Evolutionary conservation across 2,797 vertebrate species (phyloP).

Genomic region (Poecilia picta): DNA sequence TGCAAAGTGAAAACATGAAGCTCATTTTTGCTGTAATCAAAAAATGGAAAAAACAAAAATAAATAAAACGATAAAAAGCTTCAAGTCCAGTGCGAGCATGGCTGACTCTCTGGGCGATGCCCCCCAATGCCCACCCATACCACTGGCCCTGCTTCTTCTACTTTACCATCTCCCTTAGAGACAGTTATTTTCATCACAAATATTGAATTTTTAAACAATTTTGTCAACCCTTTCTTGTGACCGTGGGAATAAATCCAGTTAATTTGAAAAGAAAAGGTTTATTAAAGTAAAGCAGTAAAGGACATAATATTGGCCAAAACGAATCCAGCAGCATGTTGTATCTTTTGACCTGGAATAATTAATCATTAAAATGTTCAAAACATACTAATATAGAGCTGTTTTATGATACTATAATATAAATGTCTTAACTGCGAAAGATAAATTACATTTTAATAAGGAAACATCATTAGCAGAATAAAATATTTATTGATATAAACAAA

Average conservation of each 20-base stretch:
- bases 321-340: background rate
- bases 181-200: background rate
- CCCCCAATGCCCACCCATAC: too few species aligned
- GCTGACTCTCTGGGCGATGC: too few species aligned
- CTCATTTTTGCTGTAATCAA: background rate
- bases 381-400: background rate
- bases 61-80: background rate
- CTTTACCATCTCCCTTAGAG: too few species aligned
- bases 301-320: background rate
- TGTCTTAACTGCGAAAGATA: background rate
- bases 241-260: background rate
- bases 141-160: too few species aligned
- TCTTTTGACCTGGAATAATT: background rate
- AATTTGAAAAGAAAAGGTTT: background rate
- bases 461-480: background rate
- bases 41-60: background rate
- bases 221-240: background rate
- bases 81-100: too few species aligned
- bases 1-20: background rate
- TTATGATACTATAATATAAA: background rate
- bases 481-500: background rate
- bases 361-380: background rate
- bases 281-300: background rate
- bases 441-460: background rate
- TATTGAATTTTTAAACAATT: fast-evolving